Conservation (phyloP, 2,888 invertebrate species). For the Drosophila picticornis region DNA sequence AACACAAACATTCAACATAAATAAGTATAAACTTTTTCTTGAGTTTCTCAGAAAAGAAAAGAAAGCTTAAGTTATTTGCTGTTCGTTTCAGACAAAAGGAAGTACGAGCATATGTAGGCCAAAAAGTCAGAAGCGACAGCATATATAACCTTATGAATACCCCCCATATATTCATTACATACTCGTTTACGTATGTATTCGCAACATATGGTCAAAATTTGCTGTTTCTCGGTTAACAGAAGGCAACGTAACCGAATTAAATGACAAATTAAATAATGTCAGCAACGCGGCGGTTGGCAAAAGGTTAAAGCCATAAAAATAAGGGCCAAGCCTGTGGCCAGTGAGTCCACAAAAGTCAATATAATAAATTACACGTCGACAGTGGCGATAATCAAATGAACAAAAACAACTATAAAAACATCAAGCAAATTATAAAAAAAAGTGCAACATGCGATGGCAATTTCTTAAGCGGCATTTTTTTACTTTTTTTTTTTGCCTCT, state of each 20-base stretch:
- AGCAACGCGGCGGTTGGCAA: conserved; percentile 76
- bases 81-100: conserved; percentile 32
- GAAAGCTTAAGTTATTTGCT: conserved; percentile 51
- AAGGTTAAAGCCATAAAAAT: conserved; percentile 81
- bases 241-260: conserved; percentile 64
- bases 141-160: conserved; percentile 43
- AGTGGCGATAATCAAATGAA: conserved; percentile 81
- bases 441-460: conserved; percentile 76
- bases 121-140: conserved; percentile 54
- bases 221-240: conserved; percentile 27
- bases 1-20: not conserved
- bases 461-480: conserved; percentile 52
- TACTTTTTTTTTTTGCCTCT: conserved; percentile 7
- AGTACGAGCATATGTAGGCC: conserved; percentile 64
- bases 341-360: conserved; percentile 67
- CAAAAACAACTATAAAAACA: conserved; percentile 51
- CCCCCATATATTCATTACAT: conserved; percentile 60
- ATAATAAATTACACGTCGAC: conserved; percentile 81
- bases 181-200: conserved; percentile 41
- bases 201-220: conserved; percentile 45
- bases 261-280: conserved; percentile 82
- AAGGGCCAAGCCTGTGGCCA: conserved; percentile 52
- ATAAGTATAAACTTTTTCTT: conserved; percentile 11
- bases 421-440: conserved; percentile 27
- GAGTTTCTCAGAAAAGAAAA: conserved; percentile 41